Conservation (phyloP, 2,797 vertebrate species). For the Sebastes vulpes region DNA sequence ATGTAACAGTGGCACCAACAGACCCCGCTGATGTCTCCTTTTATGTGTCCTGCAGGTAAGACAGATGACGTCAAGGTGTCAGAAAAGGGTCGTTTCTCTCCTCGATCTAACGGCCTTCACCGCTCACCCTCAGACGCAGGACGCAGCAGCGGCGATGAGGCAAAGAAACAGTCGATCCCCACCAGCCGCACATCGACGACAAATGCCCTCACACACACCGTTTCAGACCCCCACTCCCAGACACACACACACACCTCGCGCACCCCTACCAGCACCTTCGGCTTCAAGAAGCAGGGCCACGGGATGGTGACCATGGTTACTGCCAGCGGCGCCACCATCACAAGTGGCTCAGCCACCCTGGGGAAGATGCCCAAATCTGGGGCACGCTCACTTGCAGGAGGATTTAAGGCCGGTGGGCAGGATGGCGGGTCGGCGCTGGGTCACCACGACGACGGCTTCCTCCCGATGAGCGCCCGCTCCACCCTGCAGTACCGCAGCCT, state of each 20-base stretch:
- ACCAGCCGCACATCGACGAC: constrained; percentile 40
- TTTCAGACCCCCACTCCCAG: constrained; percentile 67
- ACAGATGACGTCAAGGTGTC: constrained; percentile 98
- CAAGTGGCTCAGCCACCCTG: constrained; percentile 95
- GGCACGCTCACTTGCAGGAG: constrained; percentile 82
- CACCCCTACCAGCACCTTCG: constrained; percentile 82
- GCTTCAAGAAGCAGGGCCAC: constrained; percentile 87
- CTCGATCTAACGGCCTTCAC: constrained; percentile 91
- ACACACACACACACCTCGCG: constrained; percentile 61
- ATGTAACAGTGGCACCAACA: neutral
- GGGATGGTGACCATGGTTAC: constrained; percentile 92
- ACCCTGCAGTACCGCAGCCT: constrained; percentile 97
- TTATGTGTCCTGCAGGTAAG: constrained; percentile 86
- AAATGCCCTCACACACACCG: constrained; percentile 52
- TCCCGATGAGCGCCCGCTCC: constrained; percentile 91
- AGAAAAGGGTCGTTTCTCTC: constrained; percentile 93
- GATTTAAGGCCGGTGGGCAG: constrained; percentile 82
- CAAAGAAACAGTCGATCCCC: constrained; percentile 85
- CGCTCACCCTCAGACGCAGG: constrained; percentile 94
- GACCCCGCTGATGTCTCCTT: neutral
- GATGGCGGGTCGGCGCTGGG: constrained; percentile 81
- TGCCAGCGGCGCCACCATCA: constrained; percentile 94
- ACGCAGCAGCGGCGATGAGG: constrained; percentile 94
- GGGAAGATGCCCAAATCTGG: constrained; percentile 97
- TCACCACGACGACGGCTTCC: constrained; percentile 93